Conservation (phyloP, 1,140 invertebrate genomes). For the Wiebesia pumilae region DNA sequence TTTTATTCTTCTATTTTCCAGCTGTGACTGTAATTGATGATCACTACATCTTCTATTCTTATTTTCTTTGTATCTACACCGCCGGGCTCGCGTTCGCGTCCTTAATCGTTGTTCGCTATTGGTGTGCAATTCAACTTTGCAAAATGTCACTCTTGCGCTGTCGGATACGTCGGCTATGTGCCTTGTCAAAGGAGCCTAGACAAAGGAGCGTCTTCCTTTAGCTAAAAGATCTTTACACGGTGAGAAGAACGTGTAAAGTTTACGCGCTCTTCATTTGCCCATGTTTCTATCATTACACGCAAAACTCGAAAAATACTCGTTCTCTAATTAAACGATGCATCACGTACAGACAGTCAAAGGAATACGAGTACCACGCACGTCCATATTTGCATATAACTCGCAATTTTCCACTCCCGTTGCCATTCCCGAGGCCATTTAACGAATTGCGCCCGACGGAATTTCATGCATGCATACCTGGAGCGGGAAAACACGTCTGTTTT, state of each 20-base stretch:
- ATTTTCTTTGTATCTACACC: background rate
- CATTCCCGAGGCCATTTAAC: background rate
- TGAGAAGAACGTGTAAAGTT: background rate
- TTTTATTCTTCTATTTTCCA: background rate
- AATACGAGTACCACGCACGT: background rate
- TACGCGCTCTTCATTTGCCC: background rate
- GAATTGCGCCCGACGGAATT: slow-evolving; percentile 6
- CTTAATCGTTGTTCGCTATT: slow-evolving; percentile 35
- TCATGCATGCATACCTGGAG: background rate
- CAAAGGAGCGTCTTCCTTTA: background rate
- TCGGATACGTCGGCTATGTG: background rate
- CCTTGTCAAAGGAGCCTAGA: no score
- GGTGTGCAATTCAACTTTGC: slow-evolving; percentile 11
- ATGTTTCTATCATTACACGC: background rate
- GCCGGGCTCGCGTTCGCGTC: no score
- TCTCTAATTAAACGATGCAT: background rate
- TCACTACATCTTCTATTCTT: background rate
- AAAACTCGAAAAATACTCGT: background rate
- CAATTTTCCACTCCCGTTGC: slow-evolving; percentile 6
- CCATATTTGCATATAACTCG: background rate
- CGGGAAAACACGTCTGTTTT: slow-evolving; percentile 13
- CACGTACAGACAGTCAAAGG: background rate
- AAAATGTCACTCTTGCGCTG: slow-evolving; percentile 4
- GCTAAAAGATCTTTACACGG: background rate
- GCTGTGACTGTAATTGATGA: slow-evolving; percentile 23